Base-by-base conservation (phyloP, 2,888 invertebrate species). In the Onchidella celtica region DNA sequence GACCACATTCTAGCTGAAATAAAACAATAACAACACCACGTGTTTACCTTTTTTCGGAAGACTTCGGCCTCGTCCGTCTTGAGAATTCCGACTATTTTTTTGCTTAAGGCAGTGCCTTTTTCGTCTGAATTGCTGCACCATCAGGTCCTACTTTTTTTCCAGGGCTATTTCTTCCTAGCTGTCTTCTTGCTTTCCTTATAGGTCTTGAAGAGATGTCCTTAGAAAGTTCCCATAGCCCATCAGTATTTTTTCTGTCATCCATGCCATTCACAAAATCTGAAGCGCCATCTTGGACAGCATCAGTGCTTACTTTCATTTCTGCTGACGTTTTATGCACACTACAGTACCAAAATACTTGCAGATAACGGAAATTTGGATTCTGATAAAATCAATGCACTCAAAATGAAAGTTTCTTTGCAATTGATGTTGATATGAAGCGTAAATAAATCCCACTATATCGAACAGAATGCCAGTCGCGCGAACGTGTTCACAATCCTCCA, bases 1-100 rank as follows among this genome's bases (percentile, higher is more conserved):
- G n/a, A n/a, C n/a, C n/a, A n/a, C n/a, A n/a, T n/a, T n/a, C n/a
- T n/a, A n/a, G n/a, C n/a, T n/a, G n/a, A n/a, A n/a, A n/a, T n/a
- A n/a, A n/a, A n/a, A n/a, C n/a, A n/a, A 57, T n/a, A 65, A 47
- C 17, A 40, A 11, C 27, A 68, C 59, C 38, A 34, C 69, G 40
- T 81, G 38, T 75, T 59, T 82, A 92, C 92, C 92, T 90, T 97
- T 97, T 93, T 97, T 97, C 40, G 97, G 97, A 85, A 97, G 94
- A 4, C 97, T 97, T 85, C 97, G 95, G 74, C 97, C 97, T 91
- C 96, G 96, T 69, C 97, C 96, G 93, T 96, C 97, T 83, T 97
- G 95, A 0, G 97, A 96, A 86, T 97, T 95, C 68, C 97, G 96
- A 92, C 97, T 97, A 92, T 98, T 98, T 94, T 98, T 98, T 95